A percentile compares a stretch with the other conserved stretches of the same genome.
phyloP scores from a whole-genome alignment of 2,888 invertebrate genomes.

The Leucania comma region DNA sequence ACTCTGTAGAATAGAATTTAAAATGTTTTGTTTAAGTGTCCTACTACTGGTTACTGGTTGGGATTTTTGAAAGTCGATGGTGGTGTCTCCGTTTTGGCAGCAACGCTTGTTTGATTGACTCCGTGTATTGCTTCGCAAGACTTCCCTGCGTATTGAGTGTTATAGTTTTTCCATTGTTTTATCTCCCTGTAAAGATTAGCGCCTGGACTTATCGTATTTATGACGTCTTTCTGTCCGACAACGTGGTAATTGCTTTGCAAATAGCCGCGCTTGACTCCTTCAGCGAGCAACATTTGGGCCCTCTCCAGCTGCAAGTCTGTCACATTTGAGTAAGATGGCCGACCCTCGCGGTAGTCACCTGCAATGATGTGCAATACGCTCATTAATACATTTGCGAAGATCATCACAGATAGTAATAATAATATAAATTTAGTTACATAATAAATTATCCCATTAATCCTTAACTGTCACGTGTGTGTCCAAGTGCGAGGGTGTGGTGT shows the following conservation, averaged over 20 bases:
- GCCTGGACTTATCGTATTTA: constrained; percentile 77
- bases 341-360: constrained; percentile 85
- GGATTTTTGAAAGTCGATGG: not conserved
- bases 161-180: constrained; percentile 71
- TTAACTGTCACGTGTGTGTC: too few relatives aligned
- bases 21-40: constrained; percentile 7
- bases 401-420: too few relatives aligned
- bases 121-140: constrained; percentile 74
- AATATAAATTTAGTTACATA: too few relatives aligned
- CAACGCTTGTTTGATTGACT: constrained; percentile 17
- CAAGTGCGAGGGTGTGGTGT: too few relatives aligned
- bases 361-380: constrained; percentile 29
- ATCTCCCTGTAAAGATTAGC: constrained; percentile 77
- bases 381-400: constrained; percentile 12
- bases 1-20: not conserved
- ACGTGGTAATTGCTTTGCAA: constrained; percentile 76
- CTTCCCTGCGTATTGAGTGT: constrained; percentile 66
- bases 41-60: not conserved
- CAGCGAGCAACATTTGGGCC: constrained; percentile 73
- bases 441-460: too few relatives aligned
- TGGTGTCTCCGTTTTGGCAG: not conserved
- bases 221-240: constrained; percentile 78
- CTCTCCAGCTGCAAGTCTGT: constrained; percentile 74
- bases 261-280: constrained; percentile 75
- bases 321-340: constrained; percentile 68